phyloP scores from a whole-genome alignment of 2,797 vertebrate genomes.

The Typhlichthys eigenmanni region DNA sequence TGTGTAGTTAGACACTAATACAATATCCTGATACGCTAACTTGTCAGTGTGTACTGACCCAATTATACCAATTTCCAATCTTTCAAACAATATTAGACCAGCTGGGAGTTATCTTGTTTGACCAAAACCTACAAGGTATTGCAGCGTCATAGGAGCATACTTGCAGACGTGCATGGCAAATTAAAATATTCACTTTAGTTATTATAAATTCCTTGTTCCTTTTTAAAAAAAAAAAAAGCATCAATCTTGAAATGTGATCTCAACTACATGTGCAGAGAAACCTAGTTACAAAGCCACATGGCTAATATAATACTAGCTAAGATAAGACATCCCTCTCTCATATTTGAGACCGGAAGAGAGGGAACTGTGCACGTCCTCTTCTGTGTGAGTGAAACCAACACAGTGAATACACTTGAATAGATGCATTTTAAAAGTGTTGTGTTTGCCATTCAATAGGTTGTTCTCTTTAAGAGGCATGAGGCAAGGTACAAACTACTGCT shows the following conservation, averaged over 20 bases:
- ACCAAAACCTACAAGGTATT: slow-evolving; percentile 22
- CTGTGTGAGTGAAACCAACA: slow-evolving; percentile 43
- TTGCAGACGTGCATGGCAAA: slow-evolving; percentile 46
- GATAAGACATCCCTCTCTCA: slow-evolving; percentile 39
- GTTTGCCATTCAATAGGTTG: slow-evolving; percentile 16
- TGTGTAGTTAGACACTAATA: slow-evolving; percentile 23
- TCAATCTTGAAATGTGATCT: too few species aligned
- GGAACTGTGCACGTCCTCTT: slow-evolving; percentile 36
- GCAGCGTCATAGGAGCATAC: slow-evolving; percentile 46
- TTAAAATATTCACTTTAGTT: slow-evolving; percentile 18
- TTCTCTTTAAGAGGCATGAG: slow-evolving; percentile 46
- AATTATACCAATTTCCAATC: slow-evolving; percentile 20
- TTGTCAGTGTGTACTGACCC: slow-evolving; percentile 33
- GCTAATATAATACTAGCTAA: slow-evolving; percentile 39
- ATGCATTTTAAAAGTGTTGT: slow-evolving; percentile 26
- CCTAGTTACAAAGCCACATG: not conserved
- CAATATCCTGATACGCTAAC: slow-evolving; percentile 35
- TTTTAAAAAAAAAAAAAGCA: not conserved
- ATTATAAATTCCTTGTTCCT: slow-evolving; percentile 5
- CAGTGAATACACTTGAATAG: slow-evolving; percentile 46
- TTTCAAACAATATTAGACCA: slow-evolving; percentile 47
- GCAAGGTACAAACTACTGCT: slow-evolving; percentile 47
- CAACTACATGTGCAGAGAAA: too few species aligned
- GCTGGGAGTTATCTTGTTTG: slow-evolving; percentile 12
- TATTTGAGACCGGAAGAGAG: slow-evolving; percentile 33